phyloP scores from a whole-genome alignment of 2,113 vertebrate genomes.

The Chlamydotis undulata region DNA sequence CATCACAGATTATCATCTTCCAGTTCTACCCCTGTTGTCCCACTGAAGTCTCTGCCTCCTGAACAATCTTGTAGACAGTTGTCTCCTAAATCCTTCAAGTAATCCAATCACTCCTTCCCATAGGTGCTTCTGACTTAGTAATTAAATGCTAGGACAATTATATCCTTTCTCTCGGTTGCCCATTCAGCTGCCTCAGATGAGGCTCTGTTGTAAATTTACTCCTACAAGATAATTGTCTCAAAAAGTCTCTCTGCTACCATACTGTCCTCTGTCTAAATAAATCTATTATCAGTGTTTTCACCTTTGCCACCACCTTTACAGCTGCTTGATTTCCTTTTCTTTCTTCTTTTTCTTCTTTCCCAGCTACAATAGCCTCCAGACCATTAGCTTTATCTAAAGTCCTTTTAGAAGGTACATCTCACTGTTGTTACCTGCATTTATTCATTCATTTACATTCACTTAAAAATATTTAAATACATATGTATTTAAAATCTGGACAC shows the following conservation, averaged over 20 bases:
- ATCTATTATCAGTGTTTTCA: neutral
- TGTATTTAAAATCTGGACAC: neutral
- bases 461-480: neutral
- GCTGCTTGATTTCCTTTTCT: neutral
- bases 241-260: neutral
- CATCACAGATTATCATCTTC: neutral
- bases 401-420: neutral
- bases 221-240: neutral
- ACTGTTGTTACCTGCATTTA: neutral
- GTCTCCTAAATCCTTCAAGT: neutral
- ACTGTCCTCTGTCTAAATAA: neutral
- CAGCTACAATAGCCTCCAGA: neutral
- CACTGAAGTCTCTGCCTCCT: neutral
- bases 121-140: neutral
- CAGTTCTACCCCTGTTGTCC: neutral
- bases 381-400: neutral
- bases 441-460: neutral
- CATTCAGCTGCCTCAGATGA: neutral
- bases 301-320: neutral
- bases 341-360: accelerated
- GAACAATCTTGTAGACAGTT: neutral
- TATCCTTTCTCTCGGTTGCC: neutral
- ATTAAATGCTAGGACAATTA: neutral
- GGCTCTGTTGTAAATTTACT: neutral
- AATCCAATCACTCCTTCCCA: neutral